These are phyloP conservation scores for Trogon melanurus DNA, from an alignment of 2,113 vertebrate genomes.

Conservation along the genomic window DNA sequence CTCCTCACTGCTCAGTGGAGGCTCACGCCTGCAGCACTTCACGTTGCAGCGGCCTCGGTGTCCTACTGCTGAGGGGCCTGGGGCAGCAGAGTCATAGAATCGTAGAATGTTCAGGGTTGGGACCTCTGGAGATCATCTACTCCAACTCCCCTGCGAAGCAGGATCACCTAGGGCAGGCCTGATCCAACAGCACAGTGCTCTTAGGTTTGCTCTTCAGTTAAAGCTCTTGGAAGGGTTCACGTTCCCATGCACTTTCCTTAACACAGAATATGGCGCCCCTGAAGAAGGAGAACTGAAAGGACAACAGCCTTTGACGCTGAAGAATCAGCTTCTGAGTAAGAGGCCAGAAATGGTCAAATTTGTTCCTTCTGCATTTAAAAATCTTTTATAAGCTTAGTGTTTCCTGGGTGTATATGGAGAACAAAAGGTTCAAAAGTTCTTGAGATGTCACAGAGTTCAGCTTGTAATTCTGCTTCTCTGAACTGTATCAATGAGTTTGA, in stretches of 20 bases:
- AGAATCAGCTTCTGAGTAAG: slow-evolving; percentile 93
- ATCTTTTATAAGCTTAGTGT: not conserved
- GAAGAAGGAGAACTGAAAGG: slow-evolving; percentile 88
- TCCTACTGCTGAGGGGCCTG: not conserved
- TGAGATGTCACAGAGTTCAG: not conserved
- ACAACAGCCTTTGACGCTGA: slow-evolving; percentile 81
- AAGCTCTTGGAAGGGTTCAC: not conserved
- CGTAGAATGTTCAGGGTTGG: too few relatives aligned
- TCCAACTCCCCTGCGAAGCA: too few relatives aligned
- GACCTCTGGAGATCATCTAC: too few relatives aligned
- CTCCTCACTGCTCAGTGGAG: not conserved
- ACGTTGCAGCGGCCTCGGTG: not conserved
- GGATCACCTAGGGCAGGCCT: too few relatives aligned
- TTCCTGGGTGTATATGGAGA: not conserved
- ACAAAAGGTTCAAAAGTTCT: not conserved
- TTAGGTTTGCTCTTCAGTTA: too few relatives aligned
- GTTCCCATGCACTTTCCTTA: not conserved
- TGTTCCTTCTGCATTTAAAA: not conserved
- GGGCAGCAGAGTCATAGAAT: not conserved
- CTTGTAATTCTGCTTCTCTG: not conserved
- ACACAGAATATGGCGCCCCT: slow-evolving; percentile 88
- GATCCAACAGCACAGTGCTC: too few relatives aligned
- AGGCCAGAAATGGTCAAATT: not conserved
- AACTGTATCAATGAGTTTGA: not conserved
- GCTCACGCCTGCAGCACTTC: rapidly evolving